Evolutionary conservation across 1,140 invertebrate species (phyloP), one percentile per base, ranked within the genome.

Genomic region (Aricia agestis): DNA sequence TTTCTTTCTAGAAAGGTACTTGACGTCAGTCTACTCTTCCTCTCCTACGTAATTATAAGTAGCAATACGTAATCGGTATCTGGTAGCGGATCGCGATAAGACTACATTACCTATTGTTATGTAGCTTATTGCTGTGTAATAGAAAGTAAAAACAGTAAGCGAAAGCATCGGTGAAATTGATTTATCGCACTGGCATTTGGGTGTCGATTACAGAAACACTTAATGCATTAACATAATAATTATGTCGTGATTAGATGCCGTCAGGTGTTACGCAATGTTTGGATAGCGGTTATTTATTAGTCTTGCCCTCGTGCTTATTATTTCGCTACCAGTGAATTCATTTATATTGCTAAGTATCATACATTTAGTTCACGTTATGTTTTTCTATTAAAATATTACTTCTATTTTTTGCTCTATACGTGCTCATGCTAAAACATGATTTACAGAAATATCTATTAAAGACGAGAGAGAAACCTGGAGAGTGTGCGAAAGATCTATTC

Each of bases 81-180:
- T 78, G 80, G 67, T 73, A 75, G 74, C 72, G 82, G 84, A 84
- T 83, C 82, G 79, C 74, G 74, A 63, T 63, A 63, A 59, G 58
- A 17, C 58, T 18, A 63, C 59, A 25, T 63, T 63, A 63, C 59
- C 59, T 63, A 63, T 63, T 63, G 59, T 63, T 63, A 63, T 63
- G 59, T 63, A 63, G 3, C 59, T 63, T 63, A 76, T 74, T 74
- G 79, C 74, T 74, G 77, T 79, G 78, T 76, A 82, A 83, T 90
- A 91, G 89, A 91, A 90, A 91, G 87, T 90, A 86, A 85, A 90
- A 91, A 91, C 86, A 91, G 90, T 91, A 89, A 86, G 86, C 86
- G 89, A 91, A 91, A 91, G 87, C 82, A 81, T 74, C 73, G 77
- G 89, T 83, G 89, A 91, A 90, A 90, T 91, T 91, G 89, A 91